phyloP scores from a whole-genome alignment of 2,113 vertebrate genomes.

The Eptatretus burgeri region DNA sequence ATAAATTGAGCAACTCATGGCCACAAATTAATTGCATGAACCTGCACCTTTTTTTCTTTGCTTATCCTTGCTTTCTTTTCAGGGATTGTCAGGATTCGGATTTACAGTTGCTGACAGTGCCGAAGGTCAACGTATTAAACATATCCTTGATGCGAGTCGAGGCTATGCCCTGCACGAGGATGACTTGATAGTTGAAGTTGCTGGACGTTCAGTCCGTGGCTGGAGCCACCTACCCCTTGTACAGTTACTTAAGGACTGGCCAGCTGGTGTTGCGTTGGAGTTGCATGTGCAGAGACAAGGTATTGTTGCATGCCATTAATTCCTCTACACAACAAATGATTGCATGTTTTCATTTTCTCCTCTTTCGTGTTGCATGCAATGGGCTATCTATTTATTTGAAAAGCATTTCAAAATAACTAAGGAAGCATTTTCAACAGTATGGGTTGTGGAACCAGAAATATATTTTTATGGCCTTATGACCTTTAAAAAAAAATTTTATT shows the following conservation, averaged over 20 bases:
- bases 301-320: constrained; percentile 11
- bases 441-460: too few species aligned
- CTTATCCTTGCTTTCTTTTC: neutral
- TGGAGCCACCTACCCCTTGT: constrained; percentile 81
- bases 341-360: too few species aligned
- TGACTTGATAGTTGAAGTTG: constrained; percentile 87
- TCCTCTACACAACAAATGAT: too few species aligned
- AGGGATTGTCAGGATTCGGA: constrained; percentile 76
- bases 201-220: constrained; percentile 65
- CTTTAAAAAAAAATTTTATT: too few species aligned
- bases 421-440: too few species aligned
- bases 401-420: too few species aligned
- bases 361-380: too few species aligned
- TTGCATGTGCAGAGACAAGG: constrained; percentile 75
- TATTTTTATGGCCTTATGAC: too few species aligned
- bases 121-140: constrained; percentile 74
- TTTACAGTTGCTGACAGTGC: constrained; percentile 90
- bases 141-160: constrained; percentile 79
- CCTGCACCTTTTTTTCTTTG: too few species aligned
- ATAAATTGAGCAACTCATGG: too few species aligned
- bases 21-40: too few species aligned
- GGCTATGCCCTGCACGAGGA: constrained; percentile 81
- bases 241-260: constrained; percentile 89
- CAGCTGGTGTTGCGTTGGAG: constrained; percentile 49
- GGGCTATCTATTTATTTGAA: too few species aligned